Evolutionary conservation across 2,888 invertebrate species (phyloP), one percentile per base, ranked within the genome.

Genomic region (Teinopalpus imperialis): DNA sequence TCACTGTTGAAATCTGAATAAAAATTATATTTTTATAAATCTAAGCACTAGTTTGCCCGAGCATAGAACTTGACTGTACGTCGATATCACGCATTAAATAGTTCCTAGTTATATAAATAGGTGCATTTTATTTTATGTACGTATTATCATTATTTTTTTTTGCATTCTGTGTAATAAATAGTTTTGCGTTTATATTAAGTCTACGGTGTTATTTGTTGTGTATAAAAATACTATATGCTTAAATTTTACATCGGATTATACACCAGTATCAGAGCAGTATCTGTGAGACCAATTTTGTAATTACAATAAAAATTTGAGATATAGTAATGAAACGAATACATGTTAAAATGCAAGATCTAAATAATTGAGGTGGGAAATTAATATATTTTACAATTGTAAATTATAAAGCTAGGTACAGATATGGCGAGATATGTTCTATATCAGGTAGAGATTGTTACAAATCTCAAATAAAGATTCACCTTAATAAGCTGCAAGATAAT

Each of bases 41-140:
- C 6, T n/a, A 16, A 14, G 12, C 8, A 45, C 7, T 40, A 26
- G 13, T 16, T 40, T 21, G 10, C 1, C 21, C 29, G 31, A 29
- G 3, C 10, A 12, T 29, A 29, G 9, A 40, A 46, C 6, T 16
- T 12, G 27, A 10, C 41, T 39, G 35, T 31, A 43, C 26, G 46
- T 46, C 51, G 45, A 7, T 30, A 51, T 55, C 55, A 62, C 57
- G 53, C 58, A 57, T 50, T 54, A 3, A 3, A 69, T 80, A 82
- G 83, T 85, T 83, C 82, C 82, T 83, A 81, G 79, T 73, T 65
- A 66, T 59, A n/a, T n/a, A 63, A 66, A 70, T 83, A 83, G 83
- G 80, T 82, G 85, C 86, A 83, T 85, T 83, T 87, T 81, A 70
- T 62, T 64, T 74, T 69, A 69, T 63, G 57, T 61, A 45, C 26